Conservation (phyloP, 1,140 invertebrate species). For the Zaprionus taronus region DNA sequence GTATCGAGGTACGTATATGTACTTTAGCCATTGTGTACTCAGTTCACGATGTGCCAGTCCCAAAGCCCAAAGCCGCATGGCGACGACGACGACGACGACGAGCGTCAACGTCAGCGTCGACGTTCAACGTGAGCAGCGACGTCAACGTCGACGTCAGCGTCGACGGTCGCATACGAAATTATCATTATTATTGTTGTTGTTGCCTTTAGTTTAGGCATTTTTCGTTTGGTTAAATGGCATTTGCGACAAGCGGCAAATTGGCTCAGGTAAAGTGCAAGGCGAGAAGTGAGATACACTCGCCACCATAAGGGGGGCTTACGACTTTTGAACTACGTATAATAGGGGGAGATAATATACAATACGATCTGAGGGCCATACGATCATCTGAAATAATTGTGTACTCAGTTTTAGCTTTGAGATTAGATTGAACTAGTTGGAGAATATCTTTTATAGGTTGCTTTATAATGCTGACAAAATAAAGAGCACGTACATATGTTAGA, state of each 20-base stretch:
- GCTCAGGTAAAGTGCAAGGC: constrained; percentile 18
- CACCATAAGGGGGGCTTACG: background rate
- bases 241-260: constrained; percentile 33
- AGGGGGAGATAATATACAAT: background rate
- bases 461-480: background rate
- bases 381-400: background rate
- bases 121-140: constrained; percentile 20
- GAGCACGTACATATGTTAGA: background rate
- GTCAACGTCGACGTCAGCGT: constrained; percentile 8
- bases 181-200: constrained; percentile 44
- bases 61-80: constrained; percentile 41
- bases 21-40: constrained; percentile 81
- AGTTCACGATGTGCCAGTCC: constrained; percentile 67
- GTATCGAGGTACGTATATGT: constrained; percentile 52
- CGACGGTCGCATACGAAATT: constrained; percentile 42
- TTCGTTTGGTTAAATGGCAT: constrained; percentile 47
- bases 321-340: background rate
- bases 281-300: constrained; percentile 18
- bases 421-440: background rate
- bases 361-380: background rate
- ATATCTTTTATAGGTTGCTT: background rate
- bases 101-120: too few relatives aligned
- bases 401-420: background rate
- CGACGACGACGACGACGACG: constrained; percentile 41
- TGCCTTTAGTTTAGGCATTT: constrained; percentile 46